Conservation (phyloP, 2,113 vertebrate species). For the Mobula birostris region DNA sequence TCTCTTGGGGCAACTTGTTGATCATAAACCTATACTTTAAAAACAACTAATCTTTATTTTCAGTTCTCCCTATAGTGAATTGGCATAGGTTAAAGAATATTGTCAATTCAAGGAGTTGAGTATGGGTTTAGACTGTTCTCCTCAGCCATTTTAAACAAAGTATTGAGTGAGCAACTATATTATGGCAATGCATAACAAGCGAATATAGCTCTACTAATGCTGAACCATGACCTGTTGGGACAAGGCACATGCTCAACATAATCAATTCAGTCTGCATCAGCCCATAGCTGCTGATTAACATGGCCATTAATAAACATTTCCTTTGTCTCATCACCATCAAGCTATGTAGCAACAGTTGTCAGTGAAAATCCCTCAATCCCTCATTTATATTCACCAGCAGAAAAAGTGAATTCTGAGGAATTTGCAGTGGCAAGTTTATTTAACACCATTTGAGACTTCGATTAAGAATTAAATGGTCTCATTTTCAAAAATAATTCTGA, state of each 20-base stretch:
- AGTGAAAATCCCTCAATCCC: background rate
- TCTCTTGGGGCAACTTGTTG: background rate
- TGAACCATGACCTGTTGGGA: background rate
- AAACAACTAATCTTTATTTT: background rate
- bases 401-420: background rate
- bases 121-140: background rate
- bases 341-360: background rate
- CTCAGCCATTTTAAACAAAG: background rate
- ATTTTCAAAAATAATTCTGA: background rate
- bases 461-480: background rate
- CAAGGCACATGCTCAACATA: background rate
- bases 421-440: background rate
- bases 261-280: background rate
- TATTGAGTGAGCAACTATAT: background rate
- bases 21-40: background rate
- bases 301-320: background rate
- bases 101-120: background rate
- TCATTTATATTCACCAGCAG: background rate
- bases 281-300: background rate
- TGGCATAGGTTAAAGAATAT: background rate
- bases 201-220: background rate
- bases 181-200: background rate
- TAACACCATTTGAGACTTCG: background rate
- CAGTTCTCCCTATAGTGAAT: background rate
- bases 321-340: background rate